A percentile compares a stretch with the other conserved stretches of the same genome.
Conservation (phyloP, 53 echinoderm and acorn worm species). For the Paracentrotus lividus region DNA sequence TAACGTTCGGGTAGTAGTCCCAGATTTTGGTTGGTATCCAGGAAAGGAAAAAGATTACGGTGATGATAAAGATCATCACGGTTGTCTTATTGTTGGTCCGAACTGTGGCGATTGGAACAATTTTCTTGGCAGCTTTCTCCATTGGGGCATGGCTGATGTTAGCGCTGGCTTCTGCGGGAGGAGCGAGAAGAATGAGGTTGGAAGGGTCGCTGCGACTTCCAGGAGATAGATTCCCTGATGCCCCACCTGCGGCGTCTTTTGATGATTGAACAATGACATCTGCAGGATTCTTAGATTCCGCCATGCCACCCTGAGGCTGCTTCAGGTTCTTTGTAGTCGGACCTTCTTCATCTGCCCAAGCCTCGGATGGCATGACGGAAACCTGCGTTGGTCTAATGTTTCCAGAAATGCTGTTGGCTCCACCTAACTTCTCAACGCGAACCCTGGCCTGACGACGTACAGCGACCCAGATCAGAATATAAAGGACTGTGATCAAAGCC, state of each 20-base stretch:
- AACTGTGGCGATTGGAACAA: neutral
- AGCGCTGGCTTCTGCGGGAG: neutral
- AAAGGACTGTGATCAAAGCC: neutral
- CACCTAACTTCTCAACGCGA: neutral
- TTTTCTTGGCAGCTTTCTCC: neutral
- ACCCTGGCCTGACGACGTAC: constrained; percentile 52
- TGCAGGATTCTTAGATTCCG: neutral
- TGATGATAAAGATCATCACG: constrained; percentile 68
- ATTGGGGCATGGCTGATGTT: neutral
- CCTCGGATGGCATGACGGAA: constrained; percentile 13
- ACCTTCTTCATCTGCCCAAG: neutral
- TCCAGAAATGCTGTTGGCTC: neutral
- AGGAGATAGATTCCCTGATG: neutral
- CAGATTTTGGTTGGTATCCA: constrained; percentile 62
- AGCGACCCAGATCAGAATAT: constrained; percentile 33
- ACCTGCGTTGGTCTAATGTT: neutral
- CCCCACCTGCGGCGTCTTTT: neutral
- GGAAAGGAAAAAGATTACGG: constrained; percentile 65
- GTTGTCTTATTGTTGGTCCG: constrained; percentile 68
- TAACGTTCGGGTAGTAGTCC: constrained; percentile 30
- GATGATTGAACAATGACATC: neutral
- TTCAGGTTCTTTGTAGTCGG: neutral
- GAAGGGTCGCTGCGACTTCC: neutral
- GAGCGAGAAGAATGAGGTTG: neutral
- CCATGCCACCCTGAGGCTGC: too few relatives aligned